Evolutionary conservation across 2,113 vertebrate species (phyloP).

Genomic region (Colossoma macropomum): DNA sequence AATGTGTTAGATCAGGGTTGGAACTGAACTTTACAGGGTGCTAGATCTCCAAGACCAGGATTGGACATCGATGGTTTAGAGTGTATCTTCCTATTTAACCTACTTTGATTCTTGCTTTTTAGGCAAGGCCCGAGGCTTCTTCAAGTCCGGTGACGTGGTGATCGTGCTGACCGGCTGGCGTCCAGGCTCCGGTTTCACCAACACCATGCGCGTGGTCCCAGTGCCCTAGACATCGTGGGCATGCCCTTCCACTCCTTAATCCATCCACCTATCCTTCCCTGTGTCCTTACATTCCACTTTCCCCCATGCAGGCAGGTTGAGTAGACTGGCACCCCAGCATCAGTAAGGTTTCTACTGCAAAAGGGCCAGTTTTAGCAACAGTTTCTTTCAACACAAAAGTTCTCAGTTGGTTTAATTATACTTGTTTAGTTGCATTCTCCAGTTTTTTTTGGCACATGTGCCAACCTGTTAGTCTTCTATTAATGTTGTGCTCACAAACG

Average conservation of each 20-base stretch:
- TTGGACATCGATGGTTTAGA: too few species aligned
- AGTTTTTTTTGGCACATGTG: background rate
- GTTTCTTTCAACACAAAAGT: background rate
- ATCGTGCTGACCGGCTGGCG: slow-evolving; percentile 96
- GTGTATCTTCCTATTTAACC: background rate
- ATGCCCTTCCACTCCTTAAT: background rate
- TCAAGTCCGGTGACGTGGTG: slow-evolving; percentile 90
- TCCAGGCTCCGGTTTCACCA: slow-evolving; percentile 95
- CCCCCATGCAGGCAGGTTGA: background rate
- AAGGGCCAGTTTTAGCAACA: background rate
- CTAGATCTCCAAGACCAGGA: too few species aligned
- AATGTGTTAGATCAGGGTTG: too few species aligned
- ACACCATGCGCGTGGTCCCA: slow-evolving; percentile 97
- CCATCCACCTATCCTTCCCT: slow-evolving; percentile 32
- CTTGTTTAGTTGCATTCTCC: background rate
- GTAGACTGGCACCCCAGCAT: background rate
- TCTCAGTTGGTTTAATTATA: background rate
- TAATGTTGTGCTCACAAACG: background rate
- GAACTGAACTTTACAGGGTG: too few species aligned
- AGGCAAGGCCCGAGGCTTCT: slow-evolving; percentile 96
- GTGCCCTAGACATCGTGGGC: slow-evolving; percentile 78
- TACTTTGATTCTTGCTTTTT: background rate
- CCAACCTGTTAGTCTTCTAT: background rate
- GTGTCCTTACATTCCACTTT: slow-evolving; percentile 37
- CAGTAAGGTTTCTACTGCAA: background rate